Evolutionary conservation across 1,140 invertebrate species (phyloP).

Genomic region (Diprion similis): DNA sequence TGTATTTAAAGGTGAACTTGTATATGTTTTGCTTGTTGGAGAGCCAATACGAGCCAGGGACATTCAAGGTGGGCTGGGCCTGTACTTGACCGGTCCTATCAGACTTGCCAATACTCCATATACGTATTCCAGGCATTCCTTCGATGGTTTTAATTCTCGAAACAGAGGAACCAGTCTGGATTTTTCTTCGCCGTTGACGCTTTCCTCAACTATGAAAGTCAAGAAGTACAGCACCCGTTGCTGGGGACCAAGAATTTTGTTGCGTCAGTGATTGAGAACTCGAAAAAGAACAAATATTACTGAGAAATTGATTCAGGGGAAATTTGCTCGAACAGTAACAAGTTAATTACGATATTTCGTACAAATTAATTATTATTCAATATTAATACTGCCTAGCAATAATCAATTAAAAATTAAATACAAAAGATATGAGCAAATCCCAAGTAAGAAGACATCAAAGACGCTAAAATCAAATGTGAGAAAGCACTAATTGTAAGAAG

Average conservation of each 20-base stretch:
- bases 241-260: constrained; percentile 32
- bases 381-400: too few relatives aligned
- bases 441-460: too few relatives aligned
- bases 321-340: too few relatives aligned
- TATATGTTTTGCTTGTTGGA: constrained; percentile 57
- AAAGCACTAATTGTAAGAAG: too few relatives aligned
- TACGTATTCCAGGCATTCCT: constrained; percentile 62
- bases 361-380: too few relatives aligned
- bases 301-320: too few relatives aligned
- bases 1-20: constrained; percentile 58
- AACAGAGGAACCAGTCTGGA: constrained; percentile 55
- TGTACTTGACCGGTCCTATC: constrained; percentile 46
- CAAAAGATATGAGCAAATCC: too few relatives aligned
- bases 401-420: constrained; percentile 20
- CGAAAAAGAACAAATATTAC: too few relatives aligned
- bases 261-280: too few relatives aligned
- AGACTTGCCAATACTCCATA: constrained; percentile 52
- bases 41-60: constrained; percentile 58
- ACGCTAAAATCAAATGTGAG: too few relatives aligned
- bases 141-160: constrained; percentile 51
- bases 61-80: constrained; percentile 47
- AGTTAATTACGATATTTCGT: too few relatives aligned
- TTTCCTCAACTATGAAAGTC: constrained; percentile 50
- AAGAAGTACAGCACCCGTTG: constrained; percentile 56
- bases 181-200: constrained; percentile 38